A percentile compares a stretch with the other conserved stretches of the same genome.
Conservation (phyloP, 2,888 invertebrate genomes). For the Ommatoiulus sabulosus region DNA sequence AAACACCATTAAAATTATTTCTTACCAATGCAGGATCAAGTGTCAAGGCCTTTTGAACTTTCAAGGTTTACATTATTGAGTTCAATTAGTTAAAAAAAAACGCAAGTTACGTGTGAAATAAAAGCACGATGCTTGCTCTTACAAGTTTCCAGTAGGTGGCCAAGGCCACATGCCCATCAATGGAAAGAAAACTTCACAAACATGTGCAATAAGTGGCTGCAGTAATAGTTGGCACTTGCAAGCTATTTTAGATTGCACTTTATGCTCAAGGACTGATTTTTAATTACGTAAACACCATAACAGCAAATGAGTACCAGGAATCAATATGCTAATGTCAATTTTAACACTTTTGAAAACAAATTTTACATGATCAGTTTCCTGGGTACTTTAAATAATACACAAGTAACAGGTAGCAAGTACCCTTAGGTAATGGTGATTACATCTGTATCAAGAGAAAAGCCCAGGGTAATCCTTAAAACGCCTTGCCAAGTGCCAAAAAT, state of each 20-base stretch:
- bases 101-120: neutral
- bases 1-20: neutral
- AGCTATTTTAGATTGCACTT: neutral
- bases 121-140: constrained; percentile 17
- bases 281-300: too few species aligned
- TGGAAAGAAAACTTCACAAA: neutral
- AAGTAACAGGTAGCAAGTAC: too few species aligned
- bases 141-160: constrained; percentile 32
- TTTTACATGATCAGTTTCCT: too few species aligned
- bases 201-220: neutral
- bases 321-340: too few species aligned
- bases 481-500: neutral
- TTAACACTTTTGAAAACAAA: too few species aligned
- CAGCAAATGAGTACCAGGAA: too few species aligned
- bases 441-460: too few species aligned
- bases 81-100: constrained; percentile 1
- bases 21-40: constrained; percentile 30
- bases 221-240: neutral
- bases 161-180: constrained; percentile 6
- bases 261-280: neutral
- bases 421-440: too few species aligned
- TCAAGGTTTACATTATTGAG: constrained; percentile 15
- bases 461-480: too few species aligned
- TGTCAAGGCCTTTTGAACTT: constrained; percentile 35
- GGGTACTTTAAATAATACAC: too few species aligned